phyloP scores from a whole-genome alignment of 2,113 vertebrate genomes.

The Neoarius graeffei region DNA sequence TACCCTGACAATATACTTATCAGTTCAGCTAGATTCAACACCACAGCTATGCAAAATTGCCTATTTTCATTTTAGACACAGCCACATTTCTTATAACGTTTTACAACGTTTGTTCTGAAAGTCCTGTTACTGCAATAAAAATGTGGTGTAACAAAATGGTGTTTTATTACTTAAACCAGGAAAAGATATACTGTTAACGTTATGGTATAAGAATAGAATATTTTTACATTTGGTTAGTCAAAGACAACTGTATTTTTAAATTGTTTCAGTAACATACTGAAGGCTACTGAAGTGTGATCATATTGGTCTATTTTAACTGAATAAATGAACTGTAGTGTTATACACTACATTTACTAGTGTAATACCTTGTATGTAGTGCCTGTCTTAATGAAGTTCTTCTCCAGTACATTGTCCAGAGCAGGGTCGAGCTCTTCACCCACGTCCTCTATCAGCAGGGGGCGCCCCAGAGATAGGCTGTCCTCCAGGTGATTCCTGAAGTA shows the following conservation, averaged over 20 bases:
- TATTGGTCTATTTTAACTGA: background rate
- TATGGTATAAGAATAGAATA: background rate
- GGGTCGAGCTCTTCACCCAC: slow-evolving; percentile 93
- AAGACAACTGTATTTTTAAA: background rate
- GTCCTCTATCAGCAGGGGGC: slow-evolving; percentile 92
- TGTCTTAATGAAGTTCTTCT: slow-evolving; percentile 94
- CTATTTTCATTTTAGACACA: background rate
- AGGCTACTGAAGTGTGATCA: background rate
- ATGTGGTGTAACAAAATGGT: background rate
- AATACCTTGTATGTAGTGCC: slow-evolving; percentile 86
- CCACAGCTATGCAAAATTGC: background rate
- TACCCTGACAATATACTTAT: too few relatives aligned
- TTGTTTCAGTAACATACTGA: background rate
- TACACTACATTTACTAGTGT: too few relatives aligned
- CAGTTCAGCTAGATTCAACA: background rate
- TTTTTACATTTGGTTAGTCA: background rate
- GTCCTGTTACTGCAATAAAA: background rate
- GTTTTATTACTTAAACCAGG: background rate
- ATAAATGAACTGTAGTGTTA: background rate
- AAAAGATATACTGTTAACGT: background rate
- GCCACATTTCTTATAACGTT: background rate
- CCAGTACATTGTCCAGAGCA: slow-evolving; percentile 88
- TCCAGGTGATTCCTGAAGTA: slow-evolving; percentile 96
- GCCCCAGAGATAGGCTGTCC: slow-evolving; percentile 92
- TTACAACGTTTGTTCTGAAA: too few relatives aligned